These are phyloP conservation scores for Sciurus vulgaris DNA, from an alignment of 2,797 vertebrate species.

Conservation along the genomic window DNA sequence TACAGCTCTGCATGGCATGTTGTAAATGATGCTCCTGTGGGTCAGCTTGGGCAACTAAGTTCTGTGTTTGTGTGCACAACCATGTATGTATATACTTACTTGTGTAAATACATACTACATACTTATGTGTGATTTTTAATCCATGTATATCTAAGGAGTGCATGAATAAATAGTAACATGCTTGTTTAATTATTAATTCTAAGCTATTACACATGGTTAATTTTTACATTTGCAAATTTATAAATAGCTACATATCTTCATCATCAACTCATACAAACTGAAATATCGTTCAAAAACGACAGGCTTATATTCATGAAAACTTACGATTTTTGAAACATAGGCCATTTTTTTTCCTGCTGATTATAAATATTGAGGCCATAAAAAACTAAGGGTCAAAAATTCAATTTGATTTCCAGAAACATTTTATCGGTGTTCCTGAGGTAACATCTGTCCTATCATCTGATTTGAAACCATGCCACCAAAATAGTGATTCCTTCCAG, in stretches of 20 bases:
- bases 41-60: not conserved
- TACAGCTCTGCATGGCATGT: not conserved
- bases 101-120: not conserved
- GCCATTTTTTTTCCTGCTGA: not conserved
- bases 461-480: conserved; percentile 53
- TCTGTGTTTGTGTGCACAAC: not conserved
- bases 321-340: not conserved
- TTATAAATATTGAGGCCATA: conserved; percentile 10
- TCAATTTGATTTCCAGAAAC: conserved; percentile 47
- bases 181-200: not conserved
- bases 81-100: not conserved
- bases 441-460: not conserved
- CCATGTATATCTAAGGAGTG: not conserved
- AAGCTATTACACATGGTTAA: not conserved
- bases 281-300: not conserved
- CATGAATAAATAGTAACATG: not conserved
- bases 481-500: conserved; percentile 42
- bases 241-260: not conserved
- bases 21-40: not conserved
- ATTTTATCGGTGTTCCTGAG: conserved; percentile 35
- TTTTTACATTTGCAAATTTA: not conserved
- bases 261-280: not conserved
- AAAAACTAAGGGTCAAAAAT: conserved; percentile 45
- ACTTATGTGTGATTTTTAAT: not conserved
- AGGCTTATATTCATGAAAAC: not conserved